Evolutionary conservation across 1,140 invertebrate species (phyloP), one percentile per base, ranked within the genome.

Genomic region (Philotrypesis tridentata): DNA sequence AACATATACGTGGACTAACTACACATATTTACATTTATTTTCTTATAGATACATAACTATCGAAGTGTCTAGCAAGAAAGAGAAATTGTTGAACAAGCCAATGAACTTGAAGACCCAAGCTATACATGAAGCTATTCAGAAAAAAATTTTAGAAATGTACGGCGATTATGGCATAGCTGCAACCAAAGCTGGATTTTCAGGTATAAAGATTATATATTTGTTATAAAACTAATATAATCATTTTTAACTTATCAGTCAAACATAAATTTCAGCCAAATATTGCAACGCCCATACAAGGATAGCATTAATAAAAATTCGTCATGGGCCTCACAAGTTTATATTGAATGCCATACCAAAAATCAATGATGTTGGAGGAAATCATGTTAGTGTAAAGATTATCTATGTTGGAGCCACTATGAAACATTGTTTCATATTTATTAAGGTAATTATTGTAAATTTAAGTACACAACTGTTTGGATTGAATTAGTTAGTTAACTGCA

Each of bases 331-430:
- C 85, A 93, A 91, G 87, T 94, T 95, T 89, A 91, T 96, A 8
- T 91, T 94, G 1, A 95, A 94, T 85, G 91, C 92, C 79, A 88
- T 96, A 84, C 95, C 95, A 37, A 91, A 94, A 83, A 93, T 96
- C 67, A 95, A 91, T 55, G 90, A 93, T 86, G 91, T 96, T 61
- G 94, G 93, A 23, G 93, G 93, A 43, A 91, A 93, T 79, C 87
- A 91, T n/a, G 94, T 95, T 1, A 91, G 87, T 70, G 86, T 96
- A 40, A 93, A 93, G 74, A 96, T 94, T 61, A 88, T 96, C 23
- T 96, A 96, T 87, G 91, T 94, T 1, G 95, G 96, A 67, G 96
- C 95, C n/a, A 96, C 96, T 14, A 91, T 97, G 29, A 95, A 94
- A 88, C 94, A 96, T 76, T 96, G 95, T 90, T 96, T 95, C 87